These are phyloP conservation scores for Regulus satrapa DNA, from an alignment of 2,113 vertebrate genomes.

Conservation along the genomic window DNA sequence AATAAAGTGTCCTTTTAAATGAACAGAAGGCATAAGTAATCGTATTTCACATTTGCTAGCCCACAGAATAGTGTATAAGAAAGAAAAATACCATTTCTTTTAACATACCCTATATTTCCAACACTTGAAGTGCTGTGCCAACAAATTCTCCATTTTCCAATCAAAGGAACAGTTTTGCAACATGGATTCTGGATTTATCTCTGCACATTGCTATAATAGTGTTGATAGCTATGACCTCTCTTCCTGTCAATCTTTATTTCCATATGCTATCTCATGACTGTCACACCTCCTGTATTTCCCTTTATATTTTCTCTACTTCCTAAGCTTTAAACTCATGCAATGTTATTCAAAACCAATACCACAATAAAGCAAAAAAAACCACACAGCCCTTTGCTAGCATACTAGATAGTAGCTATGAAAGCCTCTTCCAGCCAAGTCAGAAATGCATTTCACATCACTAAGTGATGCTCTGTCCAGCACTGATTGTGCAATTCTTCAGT, in stretches of 20 bases:
- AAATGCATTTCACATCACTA: not conserved
- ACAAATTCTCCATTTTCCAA: not conserved
- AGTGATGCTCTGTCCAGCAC: not conserved
- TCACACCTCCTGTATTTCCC: not conserved
- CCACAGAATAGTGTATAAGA: not conserved
- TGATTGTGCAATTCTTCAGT: not conserved
- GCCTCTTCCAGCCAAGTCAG: not conserved
- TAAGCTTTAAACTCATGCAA: not conserved
- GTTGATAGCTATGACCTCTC: not conserved
- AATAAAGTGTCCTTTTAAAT: not conserved
- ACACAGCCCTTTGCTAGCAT: not conserved
- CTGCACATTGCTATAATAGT: not conserved
- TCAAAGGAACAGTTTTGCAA: not conserved
- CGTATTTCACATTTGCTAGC: not conserved
- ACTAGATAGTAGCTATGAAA: not conserved
- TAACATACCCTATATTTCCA: not conserved
- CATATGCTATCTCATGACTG: not conserved
- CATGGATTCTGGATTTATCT: not conserved
- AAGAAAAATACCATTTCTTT: not conserved
- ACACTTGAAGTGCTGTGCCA: not conserved
- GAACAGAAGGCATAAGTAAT: not conserved
- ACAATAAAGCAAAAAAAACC: not conserved
- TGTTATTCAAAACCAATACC: not conserved
- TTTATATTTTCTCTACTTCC: not conserved
- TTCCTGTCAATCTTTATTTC: slow-evolving; percentile 1